These are phyloP conservation scores for Python bivittatus DNA, from an alignment of 2,113 vertebrate species.

Conservation along the genomic window DNA sequence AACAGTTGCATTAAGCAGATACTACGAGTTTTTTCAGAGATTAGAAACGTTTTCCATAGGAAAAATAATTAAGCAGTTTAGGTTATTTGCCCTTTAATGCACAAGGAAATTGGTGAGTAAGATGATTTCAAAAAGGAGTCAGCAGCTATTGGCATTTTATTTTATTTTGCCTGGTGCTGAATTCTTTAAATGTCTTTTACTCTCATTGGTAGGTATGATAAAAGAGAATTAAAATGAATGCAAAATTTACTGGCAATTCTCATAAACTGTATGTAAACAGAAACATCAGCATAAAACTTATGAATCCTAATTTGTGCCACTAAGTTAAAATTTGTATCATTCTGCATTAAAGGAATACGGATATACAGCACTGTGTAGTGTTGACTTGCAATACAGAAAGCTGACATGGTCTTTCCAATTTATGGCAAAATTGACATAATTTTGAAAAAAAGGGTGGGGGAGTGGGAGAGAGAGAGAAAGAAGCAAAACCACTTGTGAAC, in stretches of 20 bases:
- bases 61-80: constrained; percentile 43
- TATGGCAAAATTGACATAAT: constrained; percentile 79
- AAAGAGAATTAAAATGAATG: constrained; percentile 61
- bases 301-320: constrained; percentile 75
- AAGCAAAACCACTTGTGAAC: constrained; percentile 79
- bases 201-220: constrained; percentile 18
- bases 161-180: constrained; percentile 12
- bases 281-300: constrained; percentile 74
- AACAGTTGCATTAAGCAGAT: constrained; percentile 30
- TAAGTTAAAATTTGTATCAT: constrained; percentile 70
- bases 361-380: constrained; percentile 60
- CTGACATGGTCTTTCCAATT: constrained; percentile 77
- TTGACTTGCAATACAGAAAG: constrained; percentile 70
- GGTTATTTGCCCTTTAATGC: not conserved
- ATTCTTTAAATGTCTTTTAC: constrained; percentile 48
- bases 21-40: constrained; percentile 37
- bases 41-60: constrained; percentile 17
- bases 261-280: constrained; percentile 66
- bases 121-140: not conserved
- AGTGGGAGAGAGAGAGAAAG: constrained; percentile 30
- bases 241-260: constrained; percentile 61
- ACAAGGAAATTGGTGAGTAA: not conserved
- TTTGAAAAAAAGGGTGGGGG: constrained; percentile 64
- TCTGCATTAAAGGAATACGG: constrained; percentile 70
- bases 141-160: not conserved